Conservation (phyloP, 2,113 vertebrate species). For the Plecotus auritus region DNA sequence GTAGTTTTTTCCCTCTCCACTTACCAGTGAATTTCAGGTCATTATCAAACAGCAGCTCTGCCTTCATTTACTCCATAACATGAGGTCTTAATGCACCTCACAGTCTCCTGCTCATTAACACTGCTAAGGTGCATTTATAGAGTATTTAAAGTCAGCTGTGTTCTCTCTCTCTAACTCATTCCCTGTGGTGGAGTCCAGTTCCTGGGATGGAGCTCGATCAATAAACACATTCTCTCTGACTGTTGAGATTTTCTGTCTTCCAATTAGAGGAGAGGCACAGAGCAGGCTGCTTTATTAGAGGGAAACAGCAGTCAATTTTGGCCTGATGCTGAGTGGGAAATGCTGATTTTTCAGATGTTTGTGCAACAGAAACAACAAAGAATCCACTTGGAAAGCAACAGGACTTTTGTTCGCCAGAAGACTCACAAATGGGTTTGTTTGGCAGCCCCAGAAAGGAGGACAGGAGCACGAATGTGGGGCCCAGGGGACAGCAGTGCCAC, state of each 20-base stretch:
- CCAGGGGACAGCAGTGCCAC: not conserved
- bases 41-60: not conserved
- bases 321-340: slow-evolving; percentile 39
- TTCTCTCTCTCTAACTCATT: slow-evolving; percentile 50
- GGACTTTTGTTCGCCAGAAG: slow-evolving; percentile 64
- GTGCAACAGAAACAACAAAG: slow-evolving; percentile 74
- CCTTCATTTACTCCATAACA: slow-evolving; percentile 56
- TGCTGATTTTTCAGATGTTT: slow-evolving; percentile 71
- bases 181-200: slow-evolving; percentile 65
- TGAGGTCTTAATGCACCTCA: slow-evolving; percentile 39
- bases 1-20: not conserved
- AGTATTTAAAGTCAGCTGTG: slow-evolving; percentile 62
- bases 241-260: slow-evolving; percentile 68
- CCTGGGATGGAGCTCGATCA: slow-evolving; percentile 73
- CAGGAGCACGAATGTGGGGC: not conserved
- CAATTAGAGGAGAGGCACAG: slow-evolving; percentile 68
- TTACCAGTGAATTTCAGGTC: not conserved
- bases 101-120: slow-evolving; percentile 62
- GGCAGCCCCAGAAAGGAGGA: not conserved
- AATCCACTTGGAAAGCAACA: slow-evolving; percentile 45
- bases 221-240: slow-evolving; percentile 69
- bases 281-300: slow-evolving; percentile 69
- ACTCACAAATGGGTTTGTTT: not conserved
- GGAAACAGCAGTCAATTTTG: slow-evolving; percentile 70
- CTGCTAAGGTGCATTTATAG: slow-evolving; percentile 66